Conservation (phyloP, 2,797 vertebrate species). For the Brachyalestes nurse region DNA sequence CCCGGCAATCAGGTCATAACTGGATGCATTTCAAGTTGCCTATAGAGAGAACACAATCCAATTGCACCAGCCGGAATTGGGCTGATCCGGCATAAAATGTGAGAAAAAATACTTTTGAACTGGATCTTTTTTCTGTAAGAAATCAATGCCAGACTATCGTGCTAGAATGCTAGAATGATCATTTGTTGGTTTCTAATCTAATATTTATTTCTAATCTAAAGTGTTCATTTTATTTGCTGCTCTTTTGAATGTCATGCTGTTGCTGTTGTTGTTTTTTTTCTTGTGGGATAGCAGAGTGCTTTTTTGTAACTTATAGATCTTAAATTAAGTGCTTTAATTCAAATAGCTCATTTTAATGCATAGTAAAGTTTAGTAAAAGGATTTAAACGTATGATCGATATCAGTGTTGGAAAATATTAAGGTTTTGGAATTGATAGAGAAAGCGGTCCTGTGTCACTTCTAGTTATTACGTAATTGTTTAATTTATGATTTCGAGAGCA, state of each 20-base stretch:
- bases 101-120: no score
- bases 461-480: background rate
- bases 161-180: no score
- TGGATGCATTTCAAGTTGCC: background rate
- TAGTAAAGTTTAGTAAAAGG: background rate
- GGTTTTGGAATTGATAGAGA: background rate
- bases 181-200: no score
- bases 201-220: no score
- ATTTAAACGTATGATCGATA: background rate
- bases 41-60: background rate
- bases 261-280: no score
- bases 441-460: background rate
- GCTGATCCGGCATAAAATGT: no score
- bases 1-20: conserved; percentile 19
- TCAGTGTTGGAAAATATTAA: background rate
- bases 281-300: background rate
- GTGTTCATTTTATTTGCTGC: no score
- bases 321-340: background rate
- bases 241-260: no score
- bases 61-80: no score
- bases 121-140: no score
- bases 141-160: no score
- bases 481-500: background rate
- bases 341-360: background rate
- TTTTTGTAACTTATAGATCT: background rate